phyloP scores from a whole-genome alignment of 1,140 invertebrate species.

The Drosophila nigromelanica region DNA sequence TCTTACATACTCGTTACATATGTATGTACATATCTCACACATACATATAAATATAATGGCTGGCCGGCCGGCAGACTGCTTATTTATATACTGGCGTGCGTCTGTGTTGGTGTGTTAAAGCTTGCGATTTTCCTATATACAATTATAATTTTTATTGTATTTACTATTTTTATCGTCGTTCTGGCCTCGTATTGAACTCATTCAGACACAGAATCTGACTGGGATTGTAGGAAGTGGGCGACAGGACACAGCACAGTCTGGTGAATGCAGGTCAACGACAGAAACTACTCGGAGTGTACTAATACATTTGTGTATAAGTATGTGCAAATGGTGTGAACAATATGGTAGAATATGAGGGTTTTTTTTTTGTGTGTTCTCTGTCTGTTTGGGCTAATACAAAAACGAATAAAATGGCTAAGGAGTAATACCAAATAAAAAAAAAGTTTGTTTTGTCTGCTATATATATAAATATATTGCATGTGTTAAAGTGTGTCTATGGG shows the following conservation, averaged over 20 bases:
- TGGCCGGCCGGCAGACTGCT: conserved; percentile 62
- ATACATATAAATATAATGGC: conserved; percentile 61
- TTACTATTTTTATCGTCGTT: conserved; percentile 82
- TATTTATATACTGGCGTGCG: conserved; percentile 32
- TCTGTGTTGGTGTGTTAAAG: conserved; percentile 45
- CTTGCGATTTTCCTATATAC: conserved; percentile 81
- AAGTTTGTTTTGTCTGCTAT: conserved; percentile 60
- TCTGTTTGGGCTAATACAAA: conserved; percentile 73
- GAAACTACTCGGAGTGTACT: conserved; percentile 72
- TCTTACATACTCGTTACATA: conserved; percentile 32
- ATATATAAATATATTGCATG: conserved; percentile 7
- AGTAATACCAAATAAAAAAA: conserved; percentile 61
- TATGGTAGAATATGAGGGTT: conserved; percentile 8
- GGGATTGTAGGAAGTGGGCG: conserved; percentile 25
- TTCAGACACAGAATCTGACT: conserved; percentile 56
- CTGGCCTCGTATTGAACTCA: conserved; percentile 77
- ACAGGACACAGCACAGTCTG: conserved; percentile 54
- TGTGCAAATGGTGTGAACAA: conserved; percentile 23
- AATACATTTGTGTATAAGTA: conserved; percentile 24
- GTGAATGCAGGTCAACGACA: conserved; percentile 82
- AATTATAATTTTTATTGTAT: conserved; percentile 83
- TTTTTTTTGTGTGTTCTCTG: conserved; percentile 20
- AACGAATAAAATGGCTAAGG: conserved; percentile 68
- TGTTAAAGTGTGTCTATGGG: conserved; percentile 23
- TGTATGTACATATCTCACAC: background rate